Conservation (phyloP, 2,888 invertebrate genomes). For the Mesorhabditis belari region DNA sequence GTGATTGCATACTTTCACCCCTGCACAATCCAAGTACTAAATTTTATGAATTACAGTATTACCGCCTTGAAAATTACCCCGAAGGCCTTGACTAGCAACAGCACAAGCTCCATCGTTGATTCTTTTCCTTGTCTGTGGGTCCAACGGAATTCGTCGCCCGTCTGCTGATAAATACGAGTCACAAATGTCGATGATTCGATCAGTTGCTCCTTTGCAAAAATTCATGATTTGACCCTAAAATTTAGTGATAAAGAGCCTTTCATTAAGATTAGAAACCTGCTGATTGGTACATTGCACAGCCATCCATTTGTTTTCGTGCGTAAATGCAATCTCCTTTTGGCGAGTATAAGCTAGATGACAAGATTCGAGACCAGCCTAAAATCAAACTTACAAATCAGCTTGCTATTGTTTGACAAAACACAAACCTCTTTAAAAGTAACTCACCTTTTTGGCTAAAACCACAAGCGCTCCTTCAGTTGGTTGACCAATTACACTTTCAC, state of each 20-base stretch:
- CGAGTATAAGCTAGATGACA: constrained; percentile 54
- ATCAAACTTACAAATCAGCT: background rate
- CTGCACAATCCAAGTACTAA: constrained; percentile 78
- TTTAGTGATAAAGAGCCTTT: background rate
- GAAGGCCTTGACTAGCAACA: constrained; percentile 56
- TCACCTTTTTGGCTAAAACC: constrained; percentile 78
- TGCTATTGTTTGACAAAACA: no score
- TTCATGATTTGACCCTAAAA: constrained; percentile 26
- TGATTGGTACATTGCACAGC: constrained; percentile 77
- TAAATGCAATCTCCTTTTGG: constrained; percentile 81
- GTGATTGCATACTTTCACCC: constrained; percentile 71
- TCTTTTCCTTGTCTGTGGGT: background rate
- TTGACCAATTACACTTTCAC: constrained; percentile 76
- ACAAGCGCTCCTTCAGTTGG: constrained; percentile 96
- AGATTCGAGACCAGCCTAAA: constrained; percentile 73
- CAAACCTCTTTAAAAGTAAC: constrained; percentile 55
- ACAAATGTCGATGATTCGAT: constrained; percentile 70
- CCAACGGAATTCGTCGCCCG: constrained; percentile 12
- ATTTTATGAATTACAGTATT: no score
- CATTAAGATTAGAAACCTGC: background rate
- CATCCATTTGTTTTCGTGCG: constrained; percentile 97
- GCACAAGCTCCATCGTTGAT: constrained; percentile 59
- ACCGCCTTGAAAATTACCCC: constrained; percentile 13
- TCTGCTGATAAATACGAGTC: constrained; percentile 37
- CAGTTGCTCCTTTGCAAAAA: constrained; percentile 91